Evolutionary conservation across 64 coral and sea anemone genomes (phyloP), one percentile per base, ranked within the genome.

Genomic region (Hydrozoanthus tunicans): DNA sequence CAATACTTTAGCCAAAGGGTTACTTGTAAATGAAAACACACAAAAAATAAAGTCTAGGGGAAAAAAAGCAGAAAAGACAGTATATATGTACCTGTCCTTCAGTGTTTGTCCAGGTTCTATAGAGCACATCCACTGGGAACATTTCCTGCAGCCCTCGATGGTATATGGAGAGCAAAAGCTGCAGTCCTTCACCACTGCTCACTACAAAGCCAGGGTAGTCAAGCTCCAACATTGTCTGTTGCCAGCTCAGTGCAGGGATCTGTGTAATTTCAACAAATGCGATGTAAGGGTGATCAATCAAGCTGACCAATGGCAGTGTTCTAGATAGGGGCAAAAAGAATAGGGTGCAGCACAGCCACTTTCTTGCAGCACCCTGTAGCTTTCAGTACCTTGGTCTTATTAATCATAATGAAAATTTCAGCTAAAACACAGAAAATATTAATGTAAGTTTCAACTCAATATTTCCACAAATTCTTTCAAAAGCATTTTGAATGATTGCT

Each of bases 161-260:
- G 55, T 80, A 94, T 11, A 93, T 92, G 6, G 81, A 92, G n/a
- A 99, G 76, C 62, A 99, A 53, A 7, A 99, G 64, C 53, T 95
- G 81, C 32, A 99, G 85, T 57, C 94, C 97, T 86, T 99, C 94
- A 7, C 78, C 71, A 32, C 69, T 93, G 11, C 77, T 85, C 1
- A 99, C 94, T 24, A 91, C 55, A 82, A 99, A 99, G 8, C 92
- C 97, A 58, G 97, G 97, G 53, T 99, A 83, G 71, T 99, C 97
- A 64, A 99, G 73, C 56, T 95, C 94, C 23, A 91, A 79, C 20
- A 96, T 92, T 12, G 96, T 94, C 51, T 99, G 94, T 9, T 64
- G 83, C 97, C 97, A 99, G 81, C 66, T 94, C 66, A 99, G 9
- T 0, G 26, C 27, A 54, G 97, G 97, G 53, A 96, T 72, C 97